Base-by-base conservation (phyloP, 2,113 vertebrate genomes). In the Aptenodytes patagonicus region DNA sequence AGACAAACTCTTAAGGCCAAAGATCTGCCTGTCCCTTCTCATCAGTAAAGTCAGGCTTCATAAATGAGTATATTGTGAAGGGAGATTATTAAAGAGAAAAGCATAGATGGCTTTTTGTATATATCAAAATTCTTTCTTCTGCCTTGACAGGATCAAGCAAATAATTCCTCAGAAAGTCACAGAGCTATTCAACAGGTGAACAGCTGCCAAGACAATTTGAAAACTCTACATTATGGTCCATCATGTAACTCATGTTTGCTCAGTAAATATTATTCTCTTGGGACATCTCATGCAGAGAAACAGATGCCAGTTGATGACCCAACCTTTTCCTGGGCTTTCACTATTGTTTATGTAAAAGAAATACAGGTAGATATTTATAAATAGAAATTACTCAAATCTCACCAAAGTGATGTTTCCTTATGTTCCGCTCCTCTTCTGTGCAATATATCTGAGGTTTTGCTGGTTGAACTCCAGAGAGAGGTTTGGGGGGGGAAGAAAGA, bases 41-140 rank as follows among this genome's bases (percentile, higher is more conserved):
- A 97, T 97, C 97, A 97, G 95, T 83, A 90, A 92, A 97, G 95
- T 97, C 96, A 96, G 96, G 97, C 95, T 98, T 98, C 96, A 97
- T 81, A 97, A 94, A 89, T 95, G 91, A 96, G 82, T 91, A 96
- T 89, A 91, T 95, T 95, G 93, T 96, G 96, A 98, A 86, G 65
- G 91, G 91, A 93, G 85, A 95, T 95, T 96, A 96, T 96, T 93
- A 93, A 94, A 95, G 83, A 94, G 91, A 94, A 97, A 97, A 96
- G 90, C 95, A 95, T 90, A 93, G 94, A 95, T 91, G 91, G 90
- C 91, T 97, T 97, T 96, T 91, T 95, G 86, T 96, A 89, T 94
- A 96, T 91, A 94, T 95, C 97, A 97, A 82, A 89, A 94, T 91
- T 89, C 86, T 95, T 95, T 64, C 61, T 96, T 93, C 87, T 85